phyloP scores from a whole-genome alignment of 2,888 invertebrate genomes.

The Tineola bisselliella region DNA sequence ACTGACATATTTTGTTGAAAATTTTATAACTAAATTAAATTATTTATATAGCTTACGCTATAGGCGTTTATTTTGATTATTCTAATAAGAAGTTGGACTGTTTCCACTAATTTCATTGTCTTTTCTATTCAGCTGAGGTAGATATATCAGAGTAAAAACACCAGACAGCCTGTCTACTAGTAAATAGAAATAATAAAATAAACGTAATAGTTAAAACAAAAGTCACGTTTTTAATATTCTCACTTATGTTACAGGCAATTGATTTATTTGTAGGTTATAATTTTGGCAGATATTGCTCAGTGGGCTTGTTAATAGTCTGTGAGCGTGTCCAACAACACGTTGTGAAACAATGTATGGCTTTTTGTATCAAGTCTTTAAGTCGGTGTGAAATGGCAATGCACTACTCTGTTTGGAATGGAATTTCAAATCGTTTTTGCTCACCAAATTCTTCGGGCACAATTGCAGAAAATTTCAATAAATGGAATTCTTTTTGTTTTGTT shows the following conservation, averaged over 20 bases:
- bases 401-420: background rate
- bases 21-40: too few relatives aligned
- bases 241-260: conserved; percentile 26
- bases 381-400: conserved; percentile 3
- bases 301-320: background rate
- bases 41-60: too few relatives aligned
- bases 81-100: too few relatives aligned
- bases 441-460: background rate
- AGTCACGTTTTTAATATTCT: conserved; percentile 48
- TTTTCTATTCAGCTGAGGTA: too few relatives aligned
- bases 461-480: background rate
- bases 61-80: too few relatives aligned
- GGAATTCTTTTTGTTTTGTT: too few relatives aligned
- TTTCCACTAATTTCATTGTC: too few relatives aligned
- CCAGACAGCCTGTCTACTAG: too few relatives aligned
- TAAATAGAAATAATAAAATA: background rate
- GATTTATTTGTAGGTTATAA: conserved; percentile 37
- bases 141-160: too few relatives aligned
- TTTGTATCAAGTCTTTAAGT: background rate
- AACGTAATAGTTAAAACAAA: conserved; percentile 19
- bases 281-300: conserved; percentile 22
- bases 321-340: background rate
- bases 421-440: background rate
- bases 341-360: background rate
- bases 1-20: too few relatives aligned